Conservation (phyloP, 2,797 vertebrate species). For the Pangasius sanitwongsei region DNA sequence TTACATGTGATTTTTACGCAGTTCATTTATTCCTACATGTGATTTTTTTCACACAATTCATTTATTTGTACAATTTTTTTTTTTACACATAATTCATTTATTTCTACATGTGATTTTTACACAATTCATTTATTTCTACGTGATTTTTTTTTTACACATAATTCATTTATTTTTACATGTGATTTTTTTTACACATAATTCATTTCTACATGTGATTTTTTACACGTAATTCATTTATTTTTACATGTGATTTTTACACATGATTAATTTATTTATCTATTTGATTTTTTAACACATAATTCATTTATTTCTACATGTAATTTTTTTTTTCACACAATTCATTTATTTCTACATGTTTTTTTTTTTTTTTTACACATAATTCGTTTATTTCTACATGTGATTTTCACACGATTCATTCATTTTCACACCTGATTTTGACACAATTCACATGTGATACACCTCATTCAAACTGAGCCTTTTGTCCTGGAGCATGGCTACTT, state of each 20-base stretch:
- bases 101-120: background rate
- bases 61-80: background rate
- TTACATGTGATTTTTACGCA: background rate
- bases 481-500: background rate
- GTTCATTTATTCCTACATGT: no score
- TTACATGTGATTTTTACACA: background rate
- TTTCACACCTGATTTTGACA: background rate
- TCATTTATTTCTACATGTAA: background rate
- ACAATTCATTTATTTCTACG: no score
- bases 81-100: background rate
- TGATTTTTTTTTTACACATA: no score
- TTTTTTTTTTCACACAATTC: background rate
- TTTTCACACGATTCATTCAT: background rate
- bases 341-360: background rate
- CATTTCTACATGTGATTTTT: background rate
- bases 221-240: background rate
- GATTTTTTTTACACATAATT: background rate
- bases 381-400: background rate
- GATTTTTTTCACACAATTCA: background rate
- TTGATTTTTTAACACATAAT: background rate
- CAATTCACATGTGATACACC: background rate
- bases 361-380: background rate
- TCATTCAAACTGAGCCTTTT: background rate
- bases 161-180: no score
- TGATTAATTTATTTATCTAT: background rate